Evolutionary conservation across 2,113 vertebrate species (phyloP).

Genomic region (Callaeas wilsoni): DNA sequence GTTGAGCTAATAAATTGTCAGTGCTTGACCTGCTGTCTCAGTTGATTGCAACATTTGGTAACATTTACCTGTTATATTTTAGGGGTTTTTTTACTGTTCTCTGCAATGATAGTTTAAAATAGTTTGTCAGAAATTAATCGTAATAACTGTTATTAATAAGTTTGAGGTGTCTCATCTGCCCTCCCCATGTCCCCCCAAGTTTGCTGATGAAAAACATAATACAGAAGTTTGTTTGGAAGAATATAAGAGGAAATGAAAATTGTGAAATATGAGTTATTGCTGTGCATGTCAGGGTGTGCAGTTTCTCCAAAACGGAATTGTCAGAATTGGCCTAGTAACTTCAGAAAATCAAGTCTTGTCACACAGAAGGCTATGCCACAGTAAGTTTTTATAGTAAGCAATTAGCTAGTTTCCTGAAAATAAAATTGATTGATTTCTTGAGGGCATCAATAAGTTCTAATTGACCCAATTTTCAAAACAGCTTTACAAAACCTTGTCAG

Average conservation of each 20-base stretch:
- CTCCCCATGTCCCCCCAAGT: not conserved
- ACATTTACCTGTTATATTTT: not conserved
- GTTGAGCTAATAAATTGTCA: not conserved
- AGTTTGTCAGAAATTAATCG: not conserved
- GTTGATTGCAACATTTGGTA: not conserved
- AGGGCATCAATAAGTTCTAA: not conserved
- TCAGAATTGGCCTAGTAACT: not conserved
- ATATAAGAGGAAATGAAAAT: not conserved
- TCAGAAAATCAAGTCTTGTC: not conserved
- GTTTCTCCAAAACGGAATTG: not conserved
- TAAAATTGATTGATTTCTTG: not conserved
- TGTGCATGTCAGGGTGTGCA: not conserved
- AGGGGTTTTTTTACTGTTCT: accelerated
- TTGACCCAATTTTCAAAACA: not conserved
- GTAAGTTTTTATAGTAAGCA: not conserved
- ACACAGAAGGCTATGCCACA: not conserved
- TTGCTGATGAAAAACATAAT: not conserved
- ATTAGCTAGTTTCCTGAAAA: not conserved
- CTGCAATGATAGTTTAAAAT: not conserved
- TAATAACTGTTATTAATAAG: not conserved
- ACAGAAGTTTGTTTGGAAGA: not conserved
- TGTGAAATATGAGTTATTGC: not conserved
- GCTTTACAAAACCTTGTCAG: not conserved
- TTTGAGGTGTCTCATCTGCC: not conserved
- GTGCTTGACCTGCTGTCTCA: not conserved